phyloP scores from a whole-genome alignment of 2,113 vertebrate species.

The Psettodes erumei region DNA sequence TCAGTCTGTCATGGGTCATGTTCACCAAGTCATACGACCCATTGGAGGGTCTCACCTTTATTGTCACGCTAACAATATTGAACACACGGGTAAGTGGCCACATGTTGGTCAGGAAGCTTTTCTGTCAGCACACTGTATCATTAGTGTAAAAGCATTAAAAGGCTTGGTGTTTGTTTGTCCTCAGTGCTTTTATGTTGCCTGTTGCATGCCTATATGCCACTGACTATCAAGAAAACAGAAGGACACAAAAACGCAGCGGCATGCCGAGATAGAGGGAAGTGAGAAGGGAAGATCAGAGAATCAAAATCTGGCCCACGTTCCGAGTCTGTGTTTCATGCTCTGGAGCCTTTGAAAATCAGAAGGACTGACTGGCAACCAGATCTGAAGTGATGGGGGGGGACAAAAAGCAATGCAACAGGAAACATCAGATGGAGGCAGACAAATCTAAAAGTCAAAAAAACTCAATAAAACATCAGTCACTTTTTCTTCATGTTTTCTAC shows the following conservation, averaged over 20 bases:
- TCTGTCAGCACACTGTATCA: background rate
- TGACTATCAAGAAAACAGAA: constrained; percentile 27
- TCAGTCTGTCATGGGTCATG: too few relatives aligned
- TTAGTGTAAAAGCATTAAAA: background rate
- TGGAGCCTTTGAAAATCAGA: constrained; percentile 73
- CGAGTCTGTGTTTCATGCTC: constrained; percentile 71
- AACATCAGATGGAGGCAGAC: constrained; percentile 64
- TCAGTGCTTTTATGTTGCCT: background rate
- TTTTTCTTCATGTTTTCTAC: constrained; percentile 26
- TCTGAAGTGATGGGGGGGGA: constrained; percentile 64
- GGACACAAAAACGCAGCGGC: constrained; percentile 26
- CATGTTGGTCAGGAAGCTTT: background rate
- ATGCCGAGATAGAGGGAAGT: constrained; percentile 41
- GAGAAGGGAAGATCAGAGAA: constrained; percentile 67
- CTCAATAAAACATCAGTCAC: constrained; percentile 74
- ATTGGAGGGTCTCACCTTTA: too few relatives aligned
- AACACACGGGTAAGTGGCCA: too few relatives aligned
- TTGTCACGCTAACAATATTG: too few relatives aligned
- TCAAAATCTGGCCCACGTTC: constrained; percentile 65
- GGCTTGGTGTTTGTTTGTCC: background rate
- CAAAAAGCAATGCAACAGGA: constrained; percentile 72
- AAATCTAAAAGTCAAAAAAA: constrained; percentile 67
- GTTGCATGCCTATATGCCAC: constrained; percentile 38
- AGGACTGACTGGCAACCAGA: constrained; percentile 74
- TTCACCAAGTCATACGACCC: too few relatives aligned